These are phyloP conservation scores for Sphaeridia pumilis DNA, from an alignment of 2,888 invertebrate species.

Conservation along the genomic window DNA sequence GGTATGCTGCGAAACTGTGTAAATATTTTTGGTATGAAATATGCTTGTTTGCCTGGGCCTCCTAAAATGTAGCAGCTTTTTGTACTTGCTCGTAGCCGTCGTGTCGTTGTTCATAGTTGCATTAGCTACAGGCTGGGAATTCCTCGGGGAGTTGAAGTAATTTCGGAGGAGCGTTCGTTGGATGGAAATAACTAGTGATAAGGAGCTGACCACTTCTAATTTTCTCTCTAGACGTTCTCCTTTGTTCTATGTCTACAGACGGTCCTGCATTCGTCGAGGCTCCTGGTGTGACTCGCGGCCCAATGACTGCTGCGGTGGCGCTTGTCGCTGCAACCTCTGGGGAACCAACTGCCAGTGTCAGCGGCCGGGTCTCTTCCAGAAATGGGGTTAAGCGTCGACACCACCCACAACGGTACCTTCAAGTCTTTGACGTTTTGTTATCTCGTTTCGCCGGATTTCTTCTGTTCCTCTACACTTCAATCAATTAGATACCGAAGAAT, in stretches of 20 bases:
- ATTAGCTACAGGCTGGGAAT: no score
- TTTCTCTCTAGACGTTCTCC: constrained; percentile 57
- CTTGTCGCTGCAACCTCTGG: constrained; percentile 80
- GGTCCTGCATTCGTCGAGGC: constrained; percentile 66
- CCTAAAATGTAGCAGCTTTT: no score
- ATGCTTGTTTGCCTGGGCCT: neutral
- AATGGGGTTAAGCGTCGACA: constrained; percentile 57
- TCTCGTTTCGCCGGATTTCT: no score
- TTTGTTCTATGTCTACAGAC: constrained; percentile 74
- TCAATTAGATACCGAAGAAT: no score
- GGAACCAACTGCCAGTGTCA: constrained; percentile 80
- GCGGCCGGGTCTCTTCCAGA: constrained; percentile 76
- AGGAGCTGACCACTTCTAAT: constrained; percentile 32
- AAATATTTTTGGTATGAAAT: neutral
- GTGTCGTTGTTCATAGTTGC: no score
- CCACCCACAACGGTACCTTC: no score
- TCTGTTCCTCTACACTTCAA: no score
- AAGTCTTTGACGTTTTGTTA: no score
- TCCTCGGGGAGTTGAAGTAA: constrained; percentile 16
- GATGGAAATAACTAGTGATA: constrained; percentile 12
- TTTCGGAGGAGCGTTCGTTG: neutral
- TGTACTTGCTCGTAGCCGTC: no score
- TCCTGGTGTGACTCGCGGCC: constrained; percentile 75
- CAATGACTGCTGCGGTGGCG: constrained; percentile 73
- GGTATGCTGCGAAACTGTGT: no score